A percentile compares a stretch with the other conserved stretches of the same genome.
Conservation (phyloP, 2,797 vertebrate genomes). For the Channallabes apus region DNA sequence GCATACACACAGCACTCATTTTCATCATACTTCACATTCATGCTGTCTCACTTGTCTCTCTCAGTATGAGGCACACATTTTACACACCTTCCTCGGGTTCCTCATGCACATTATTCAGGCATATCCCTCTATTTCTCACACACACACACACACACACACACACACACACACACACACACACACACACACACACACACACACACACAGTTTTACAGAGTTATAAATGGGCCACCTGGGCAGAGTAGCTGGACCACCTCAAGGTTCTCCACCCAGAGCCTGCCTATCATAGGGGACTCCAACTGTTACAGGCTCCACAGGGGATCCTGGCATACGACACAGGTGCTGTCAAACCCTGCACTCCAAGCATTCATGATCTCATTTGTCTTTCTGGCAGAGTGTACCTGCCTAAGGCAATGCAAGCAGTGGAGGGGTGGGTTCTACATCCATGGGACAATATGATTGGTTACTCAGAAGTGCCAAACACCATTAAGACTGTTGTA, state of each 20-base stretch:
- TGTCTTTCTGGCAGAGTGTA: slow-evolving; percentile 29
- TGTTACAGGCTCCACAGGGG: slow-evolving; percentile 32
- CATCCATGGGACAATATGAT: slow-evolving; percentile 1
- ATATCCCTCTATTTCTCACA: not conserved
- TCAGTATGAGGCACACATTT: not conserved
- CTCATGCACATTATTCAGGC: not conserved
- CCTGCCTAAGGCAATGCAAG: slow-evolving; percentile 34
- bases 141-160: not conserved
- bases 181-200: not conserved
- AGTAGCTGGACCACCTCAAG: slow-evolving; percentile 34
- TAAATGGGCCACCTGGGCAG: slow-evolving; percentile 28
- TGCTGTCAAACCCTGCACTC: slow-evolving; percentile 34
- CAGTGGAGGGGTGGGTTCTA: slow-evolving; percentile 12
- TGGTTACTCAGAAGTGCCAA: slow-evolving; percentile 32
- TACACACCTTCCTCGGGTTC: not conserved
- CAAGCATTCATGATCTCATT: slow-evolving; percentile 28
- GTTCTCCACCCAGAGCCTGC: slow-evolving; percentile 24
- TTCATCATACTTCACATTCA: not conserved
- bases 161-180: slow-evolving; percentile 3
- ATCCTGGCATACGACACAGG: slow-evolving; percentile 31
- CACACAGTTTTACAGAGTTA: not conserved
- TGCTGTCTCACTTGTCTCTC: slow-evolving; percentile 3
- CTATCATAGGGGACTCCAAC: slow-evolving; percentile 28
- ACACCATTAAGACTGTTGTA: slow-evolving; percentile 40
- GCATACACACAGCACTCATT: not conserved